Conservation (phyloP, 2,113 vertebrate species). For the Myotis yumanensis region DNA sequence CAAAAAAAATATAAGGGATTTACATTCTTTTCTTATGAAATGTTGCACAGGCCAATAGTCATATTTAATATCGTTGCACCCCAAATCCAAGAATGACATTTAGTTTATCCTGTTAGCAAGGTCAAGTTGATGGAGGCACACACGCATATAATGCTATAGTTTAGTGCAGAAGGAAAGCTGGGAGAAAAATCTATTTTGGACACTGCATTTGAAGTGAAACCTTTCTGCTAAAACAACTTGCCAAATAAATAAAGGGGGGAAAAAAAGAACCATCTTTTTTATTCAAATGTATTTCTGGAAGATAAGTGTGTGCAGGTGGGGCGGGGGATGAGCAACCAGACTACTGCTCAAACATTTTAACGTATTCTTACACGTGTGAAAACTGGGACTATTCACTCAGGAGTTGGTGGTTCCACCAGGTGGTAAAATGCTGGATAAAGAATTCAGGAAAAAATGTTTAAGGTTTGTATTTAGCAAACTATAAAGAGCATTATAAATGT, state of each 20-base stretch:
- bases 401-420: constrained; percentile 36
- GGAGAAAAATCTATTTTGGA: constrained; percentile 16
- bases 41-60: not conserved
- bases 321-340: not conserved
- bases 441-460: constrained; percentile 66
- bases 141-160: too few relatives aligned
- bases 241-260: constrained; percentile 33
- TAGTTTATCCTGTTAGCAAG: not conserved
- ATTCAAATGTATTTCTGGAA: constrained; percentile 61
- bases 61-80: not conserved
- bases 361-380: constrained; percentile 31
- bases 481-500: constrained; percentile 51
- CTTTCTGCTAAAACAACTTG: constrained; percentile 46
- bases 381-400: not conserved
- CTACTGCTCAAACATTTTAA: constrained; percentile 1
- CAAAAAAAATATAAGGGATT: not conserved
- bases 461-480: constrained; percentile 49
- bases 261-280: not conserved
- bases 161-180: not conserved
- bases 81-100: not conserved
- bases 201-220: constrained; percentile 20
- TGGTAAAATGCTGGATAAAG: constrained; percentile 65
- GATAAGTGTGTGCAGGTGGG: constrained; percentile 35
- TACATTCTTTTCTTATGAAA: not conserved
- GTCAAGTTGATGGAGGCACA: not conserved